A percentile compares a stretch with the other conserved stretches of the same genome.
Evolutionary conservation across 1,140 invertebrate genomes (phyloP).

Genomic region (Berghia stephanieae): DNA sequence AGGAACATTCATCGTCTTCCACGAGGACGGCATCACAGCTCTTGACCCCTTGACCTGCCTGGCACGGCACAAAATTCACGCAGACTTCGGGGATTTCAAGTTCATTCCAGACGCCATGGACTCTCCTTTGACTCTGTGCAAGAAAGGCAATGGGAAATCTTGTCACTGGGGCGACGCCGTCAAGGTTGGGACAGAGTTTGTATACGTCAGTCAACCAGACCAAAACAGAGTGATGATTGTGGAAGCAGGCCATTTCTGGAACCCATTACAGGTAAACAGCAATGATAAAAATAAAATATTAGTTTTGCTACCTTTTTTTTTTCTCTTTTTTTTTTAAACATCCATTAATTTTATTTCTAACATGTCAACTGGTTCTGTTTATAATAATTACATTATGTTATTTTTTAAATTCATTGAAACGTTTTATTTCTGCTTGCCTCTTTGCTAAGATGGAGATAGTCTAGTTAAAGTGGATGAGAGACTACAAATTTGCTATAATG

Average conservation of each 20-base stretch:
- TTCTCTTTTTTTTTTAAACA: too few relatives aligned
- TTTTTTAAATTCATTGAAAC: too few relatives aligned
- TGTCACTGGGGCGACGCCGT: constrained; percentile 78
- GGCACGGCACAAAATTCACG: constrained; percentile 78
- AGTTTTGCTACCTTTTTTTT: too few relatives aligned
- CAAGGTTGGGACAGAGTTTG: constrained; percentile 78
- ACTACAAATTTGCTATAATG: too few relatives aligned
- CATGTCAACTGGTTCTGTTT: too few relatives aligned
- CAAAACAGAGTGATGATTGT: constrained; percentile 78
- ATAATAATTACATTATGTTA: too few relatives aligned
- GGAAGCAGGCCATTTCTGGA: constrained; percentile 53
- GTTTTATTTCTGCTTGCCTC: too few relatives aligned
- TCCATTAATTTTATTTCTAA: too few relatives aligned
- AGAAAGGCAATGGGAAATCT: constrained; percentile 25
- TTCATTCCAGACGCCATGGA: constrained; percentile 60
- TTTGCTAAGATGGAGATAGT: too few relatives aligned
- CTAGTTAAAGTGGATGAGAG: too few relatives aligned
- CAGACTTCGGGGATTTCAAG: constrained; percentile 62
- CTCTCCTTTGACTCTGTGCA: constrained; percentile 52
- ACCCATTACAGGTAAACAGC: constrained; percentile 62
- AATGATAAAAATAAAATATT: too few relatives aligned
- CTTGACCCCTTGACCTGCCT: constrained; percentile 81
- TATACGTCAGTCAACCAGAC: constrained; percentile 80
- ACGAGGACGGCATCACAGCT: constrained; percentile 80
- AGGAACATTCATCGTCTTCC: constrained; percentile 78